A percentile compares a stretch with the other conserved stretches of the same genome.
These are phyloP conservation scores for Eueides isabella DNA, from an alignment of 1,140 invertebrate genomes.

Conservation along the genomic window DNA sequence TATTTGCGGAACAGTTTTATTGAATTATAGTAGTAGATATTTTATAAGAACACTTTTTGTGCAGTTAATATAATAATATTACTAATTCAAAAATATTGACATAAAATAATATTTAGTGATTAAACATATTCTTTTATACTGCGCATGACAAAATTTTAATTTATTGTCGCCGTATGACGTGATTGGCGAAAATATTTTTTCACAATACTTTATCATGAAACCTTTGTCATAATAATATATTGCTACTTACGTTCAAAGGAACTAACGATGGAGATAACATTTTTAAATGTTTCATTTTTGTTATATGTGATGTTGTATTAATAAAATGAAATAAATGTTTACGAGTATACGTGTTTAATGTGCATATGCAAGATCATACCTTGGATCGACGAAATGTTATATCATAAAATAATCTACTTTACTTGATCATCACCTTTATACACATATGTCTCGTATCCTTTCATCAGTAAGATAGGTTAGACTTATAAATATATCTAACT, in stretches of 20 bases:
- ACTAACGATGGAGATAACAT: neutral
- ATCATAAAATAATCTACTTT: neutral
- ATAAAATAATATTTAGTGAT: constrained; percentile 1
- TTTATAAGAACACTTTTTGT: constrained; percentile 13
- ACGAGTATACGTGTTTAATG: neutral
- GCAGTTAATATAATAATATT: neutral
- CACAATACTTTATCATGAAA: neutral
- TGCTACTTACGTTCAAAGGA: neutral
- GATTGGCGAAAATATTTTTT: constrained; percentile 28
- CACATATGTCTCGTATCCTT: neutral
- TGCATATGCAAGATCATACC: neutral
- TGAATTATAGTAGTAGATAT: constrained; percentile 26
- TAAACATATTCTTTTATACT: constrained; percentile 49
- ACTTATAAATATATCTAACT: neutral
- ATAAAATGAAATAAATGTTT: too few relatives aligned
- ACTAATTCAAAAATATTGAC: neutral
- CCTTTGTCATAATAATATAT: neutral
- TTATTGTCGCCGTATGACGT: constrained; percentile 35
- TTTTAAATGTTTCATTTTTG: neutral
- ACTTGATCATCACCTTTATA: neutral
- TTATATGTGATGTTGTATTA: neutral
- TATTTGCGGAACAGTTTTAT: constrained; percentile 58
- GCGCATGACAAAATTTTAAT: constrained; percentile 66
- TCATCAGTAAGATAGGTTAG: neutral
- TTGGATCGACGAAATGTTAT: neutral